Evolutionary conservation across 1,140 invertebrate species (phyloP), one percentile per base, ranked within the genome.

Genomic region (Heliothis subflexa): DNA sequence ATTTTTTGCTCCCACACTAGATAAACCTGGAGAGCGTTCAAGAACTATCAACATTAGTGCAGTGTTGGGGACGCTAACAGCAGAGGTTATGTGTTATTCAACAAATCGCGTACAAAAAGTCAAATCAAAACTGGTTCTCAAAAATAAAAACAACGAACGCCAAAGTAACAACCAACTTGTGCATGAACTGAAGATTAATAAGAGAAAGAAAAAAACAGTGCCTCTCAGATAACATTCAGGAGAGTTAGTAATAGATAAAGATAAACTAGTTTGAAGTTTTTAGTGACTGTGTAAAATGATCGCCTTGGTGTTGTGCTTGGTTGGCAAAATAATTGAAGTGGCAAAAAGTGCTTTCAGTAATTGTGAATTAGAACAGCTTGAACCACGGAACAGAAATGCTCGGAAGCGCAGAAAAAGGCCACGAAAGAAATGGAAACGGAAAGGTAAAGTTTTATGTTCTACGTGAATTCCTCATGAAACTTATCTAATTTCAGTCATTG

Each of bases 261-360:
- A 80, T 70, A 71, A 71, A 68, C 62, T 47, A 12, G 59, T 74
- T 47, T 50, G 21, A 47, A 64, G 66, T 76, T 77, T 74, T 66
- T 78, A 75, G 47, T 66, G 59, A 78, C 18, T 28, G 59, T 64
- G 66, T 47, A 82, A 86, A 78, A 93, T 93, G 91, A 92, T 93
- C 68, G 90, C 82, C 18, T 72, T 91, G 73, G 86, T 91, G 78
- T 82, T 91, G 84, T 92, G 86, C 70, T 79, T 93, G 62, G 79
- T 91, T 81, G 86, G 85, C 4, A 89, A 89, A 81, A 81, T 92
- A 80, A 84, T 91, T 72, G 85, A 90, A 40, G 73, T 89, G 47
- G 83, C 85, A 55, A 89, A 84, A 83, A 85, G 68, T 86, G 83
- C 70, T 50, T 85, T 83, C 80, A 47, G 49, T 50, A 78, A 49